Evolutionary conservation across 2,797 vertebrate species (phyloP).

Genomic region (Atherinosoma microstoma): DNA sequence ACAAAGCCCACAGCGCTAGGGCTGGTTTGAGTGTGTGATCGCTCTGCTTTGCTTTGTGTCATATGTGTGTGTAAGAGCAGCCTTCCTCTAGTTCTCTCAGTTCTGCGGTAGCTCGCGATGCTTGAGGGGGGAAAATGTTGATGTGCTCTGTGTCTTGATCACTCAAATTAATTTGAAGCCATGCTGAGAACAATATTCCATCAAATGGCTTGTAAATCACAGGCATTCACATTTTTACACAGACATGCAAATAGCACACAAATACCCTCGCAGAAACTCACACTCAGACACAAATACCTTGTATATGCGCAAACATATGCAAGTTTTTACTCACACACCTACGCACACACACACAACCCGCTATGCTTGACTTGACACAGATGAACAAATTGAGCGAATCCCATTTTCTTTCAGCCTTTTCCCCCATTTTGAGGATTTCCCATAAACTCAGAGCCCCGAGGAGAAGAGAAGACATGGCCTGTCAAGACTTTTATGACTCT

Average conservation of each 20-base stretch:
- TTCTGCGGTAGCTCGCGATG: slow-evolving; percentile 34
- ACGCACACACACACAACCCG: slow-evolving; percentile 14
- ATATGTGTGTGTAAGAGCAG: slow-evolving; percentile 6
- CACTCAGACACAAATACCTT: slow-evolving; percentile 9
- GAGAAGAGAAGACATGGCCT: slow-evolving; percentile 44
- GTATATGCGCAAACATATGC: not conserved
- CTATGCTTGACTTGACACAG: slow-evolving; percentile 35
- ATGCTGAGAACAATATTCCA: slow-evolving; percentile 72
- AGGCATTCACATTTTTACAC: slow-evolving; percentile 27
- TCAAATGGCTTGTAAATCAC: slow-evolving; percentile 69
- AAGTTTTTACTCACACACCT: slow-evolving; percentile 6
- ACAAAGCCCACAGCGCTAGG: slow-evolving; percentile 47
- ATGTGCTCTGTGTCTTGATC: slow-evolving; percentile 64
- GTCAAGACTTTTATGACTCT: slow-evolving; percentile 57
- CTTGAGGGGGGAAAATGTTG: slow-evolving; percentile 35
- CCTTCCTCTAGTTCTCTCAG: slow-evolving; percentile 17
- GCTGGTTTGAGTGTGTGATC: slow-evolving; percentile 46
- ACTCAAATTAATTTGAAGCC: slow-evolving; percentile 74
- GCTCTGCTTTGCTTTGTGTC: slow-evolving; percentile 35
- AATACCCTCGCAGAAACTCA: not conserved
- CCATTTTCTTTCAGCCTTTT: slow-evolving; percentile 45
- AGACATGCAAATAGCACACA: not conserved
- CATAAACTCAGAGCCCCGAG: slow-evolving; percentile 49
- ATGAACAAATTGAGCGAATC: slow-evolving; percentile 46
- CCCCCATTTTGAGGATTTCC: slow-evolving; percentile 26